Conservation (phyloP, 1,140 invertebrate genomes). For the Frieseomelitta varia region DNA sequence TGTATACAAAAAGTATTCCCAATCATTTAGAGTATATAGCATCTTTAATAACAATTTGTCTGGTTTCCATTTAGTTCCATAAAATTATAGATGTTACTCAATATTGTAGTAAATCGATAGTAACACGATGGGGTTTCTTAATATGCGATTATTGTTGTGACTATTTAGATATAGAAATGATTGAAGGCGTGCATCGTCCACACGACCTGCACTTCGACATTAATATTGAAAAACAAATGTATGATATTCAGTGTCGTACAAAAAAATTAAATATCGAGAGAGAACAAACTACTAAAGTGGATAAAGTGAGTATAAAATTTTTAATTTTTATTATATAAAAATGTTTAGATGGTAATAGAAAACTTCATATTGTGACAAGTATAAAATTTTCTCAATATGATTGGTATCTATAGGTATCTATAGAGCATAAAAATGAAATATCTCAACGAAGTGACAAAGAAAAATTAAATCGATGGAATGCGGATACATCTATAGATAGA, state of each 20-base stretch:
- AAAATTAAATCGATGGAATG: slow-evolving; percentile 48
- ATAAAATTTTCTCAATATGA: slow-evolving; percentile 18
- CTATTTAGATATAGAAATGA: slow-evolving; percentile 75
- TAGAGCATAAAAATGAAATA: slow-evolving; percentile 46
- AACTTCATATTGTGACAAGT: slow-evolving; percentile 1
- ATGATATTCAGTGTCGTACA: accelerated
- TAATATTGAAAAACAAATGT: background rate
- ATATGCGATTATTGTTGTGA: slow-evolving; percentile 83
- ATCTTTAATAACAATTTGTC: background rate
- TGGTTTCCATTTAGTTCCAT: slow-evolving; percentile 81
- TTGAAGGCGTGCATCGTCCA: slow-evolving; percentile 81
- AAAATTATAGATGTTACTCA: slow-evolving; percentile 72
- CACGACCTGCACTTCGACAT: accelerated
- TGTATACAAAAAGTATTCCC: background rate
- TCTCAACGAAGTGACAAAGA: slow-evolving; percentile 56
- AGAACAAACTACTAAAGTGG: slow-evolving; percentile 30
- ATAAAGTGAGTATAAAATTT: slow-evolving; percentile 56
- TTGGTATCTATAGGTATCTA: slow-evolving; percentile 65
- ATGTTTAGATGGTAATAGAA: background rate
- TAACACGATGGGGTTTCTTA: slow-evolving; percentile 83
- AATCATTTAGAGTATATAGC: slow-evolving; percentile 1
- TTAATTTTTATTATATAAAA: background rate
- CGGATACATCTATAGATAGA: slow-evolving; percentile 32
- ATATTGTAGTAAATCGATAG: slow-evolving; percentile 82
- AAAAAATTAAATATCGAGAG: background rate